Evolutionary conservation across 2,113 vertebrate species (phyloP).

Genomic region (Mirza zaza): DNA sequence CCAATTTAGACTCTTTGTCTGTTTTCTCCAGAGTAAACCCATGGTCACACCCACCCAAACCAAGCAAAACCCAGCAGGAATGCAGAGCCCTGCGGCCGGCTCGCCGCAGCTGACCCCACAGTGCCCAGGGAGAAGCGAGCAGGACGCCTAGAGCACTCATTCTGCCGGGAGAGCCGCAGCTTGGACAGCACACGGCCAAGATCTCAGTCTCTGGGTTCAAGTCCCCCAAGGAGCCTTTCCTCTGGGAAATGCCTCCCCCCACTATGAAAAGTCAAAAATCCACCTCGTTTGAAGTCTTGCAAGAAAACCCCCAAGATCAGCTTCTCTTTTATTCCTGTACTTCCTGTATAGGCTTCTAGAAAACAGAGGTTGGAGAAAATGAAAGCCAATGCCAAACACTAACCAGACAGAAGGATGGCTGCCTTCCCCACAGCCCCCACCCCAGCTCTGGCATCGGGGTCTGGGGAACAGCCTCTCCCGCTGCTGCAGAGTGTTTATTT

Average conservation of each 20-base stretch:
- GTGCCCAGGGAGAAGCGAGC: slow-evolving; percentile 34
- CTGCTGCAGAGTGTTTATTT: slow-evolving; percentile 73
- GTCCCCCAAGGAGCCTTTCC: neutral
- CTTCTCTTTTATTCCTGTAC: slow-evolving; percentile 59
- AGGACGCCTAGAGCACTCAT: neutral
- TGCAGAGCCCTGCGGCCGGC: slow-evolving; percentile 64
- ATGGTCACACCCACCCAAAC: slow-evolving; percentile 77
- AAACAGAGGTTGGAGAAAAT: slow-evolving; percentile 76
- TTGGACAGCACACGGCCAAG: fast-evolving
- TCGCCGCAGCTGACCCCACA: slow-evolving; percentile 70
- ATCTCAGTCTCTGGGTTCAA: slow-evolving; percentile 20
- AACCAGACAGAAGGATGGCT: slow-evolving; percentile 70
- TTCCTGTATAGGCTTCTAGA: slow-evolving; percentile 66
- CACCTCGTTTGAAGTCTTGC: slow-evolving; percentile 69
- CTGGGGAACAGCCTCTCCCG: slow-evolving; percentile 63
- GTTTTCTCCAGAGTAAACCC: slow-evolving; percentile 72
- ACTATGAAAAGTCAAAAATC: slow-evolving; percentile 36
- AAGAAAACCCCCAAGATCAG: slow-evolving; percentile 47
- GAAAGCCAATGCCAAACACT: slow-evolving; percentile 74
- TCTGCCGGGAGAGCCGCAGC: neutral
- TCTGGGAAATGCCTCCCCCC: slow-evolving; percentile 6
- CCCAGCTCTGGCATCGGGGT: slow-evolving; percentile 65
- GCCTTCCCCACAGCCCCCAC: slow-evolving; percentile 44
- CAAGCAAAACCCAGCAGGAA: slow-evolving; percentile 74
- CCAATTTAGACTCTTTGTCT: slow-evolving; percentile 79